A percentile compares a stretch with the other conserved stretches of the same genome.
phyloP scores from a whole-genome alignment of 2,888 invertebrate species.

The Anarsia innoxiella region DNA sequence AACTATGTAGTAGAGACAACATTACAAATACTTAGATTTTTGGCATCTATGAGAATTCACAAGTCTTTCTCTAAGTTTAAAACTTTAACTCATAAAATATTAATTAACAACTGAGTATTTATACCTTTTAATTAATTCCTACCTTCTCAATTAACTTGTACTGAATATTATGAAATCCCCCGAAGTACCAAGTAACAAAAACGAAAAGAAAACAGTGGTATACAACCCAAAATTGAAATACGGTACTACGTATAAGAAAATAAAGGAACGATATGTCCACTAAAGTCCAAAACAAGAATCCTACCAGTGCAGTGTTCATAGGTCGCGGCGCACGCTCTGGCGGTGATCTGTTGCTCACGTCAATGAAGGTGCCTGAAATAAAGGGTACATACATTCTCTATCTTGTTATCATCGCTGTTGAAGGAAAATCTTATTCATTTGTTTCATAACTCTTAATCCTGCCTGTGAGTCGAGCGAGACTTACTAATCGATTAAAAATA shows the following conservation, averaged over 20 bases:
- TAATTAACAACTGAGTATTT: background rate
- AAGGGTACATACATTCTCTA: too few species aligned
- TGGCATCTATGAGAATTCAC: slow-evolving; percentile 7
- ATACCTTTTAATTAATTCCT: background rate
- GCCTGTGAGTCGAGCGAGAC: too few species aligned
- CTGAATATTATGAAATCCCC: slow-evolving; percentile 76
- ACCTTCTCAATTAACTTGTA: slow-evolving; percentile 59
- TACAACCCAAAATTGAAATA: slow-evolving; percentile 73
- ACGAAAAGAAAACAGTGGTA: slow-evolving; percentile 72
- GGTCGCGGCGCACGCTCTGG: slow-evolving; percentile 37
- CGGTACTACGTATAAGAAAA: slow-evolving; percentile 46
- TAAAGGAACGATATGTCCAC: slow-evolving; percentile 68
- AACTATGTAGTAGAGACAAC: background rate
- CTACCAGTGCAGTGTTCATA: slow-evolving; percentile 45
- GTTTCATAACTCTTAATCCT: slow-evolving; percentile 6
- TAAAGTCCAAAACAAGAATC: slow-evolving; percentile 80
- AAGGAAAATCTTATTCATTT: background rate
- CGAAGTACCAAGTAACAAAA: slow-evolving; percentile 69
- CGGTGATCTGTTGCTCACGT: slow-evolving; percentile 40
- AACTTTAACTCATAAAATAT: background rate
- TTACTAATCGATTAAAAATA: too few species aligned
- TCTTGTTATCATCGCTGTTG: too few species aligned
- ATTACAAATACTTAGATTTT: too few species aligned
- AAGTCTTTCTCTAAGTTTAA: background rate
- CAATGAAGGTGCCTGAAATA: slow-evolving; percentile 56